Evolutionary conservation across 2,797 vertebrate genomes (phyloP).

Genomic region (Diplodus sargus): DNA sequence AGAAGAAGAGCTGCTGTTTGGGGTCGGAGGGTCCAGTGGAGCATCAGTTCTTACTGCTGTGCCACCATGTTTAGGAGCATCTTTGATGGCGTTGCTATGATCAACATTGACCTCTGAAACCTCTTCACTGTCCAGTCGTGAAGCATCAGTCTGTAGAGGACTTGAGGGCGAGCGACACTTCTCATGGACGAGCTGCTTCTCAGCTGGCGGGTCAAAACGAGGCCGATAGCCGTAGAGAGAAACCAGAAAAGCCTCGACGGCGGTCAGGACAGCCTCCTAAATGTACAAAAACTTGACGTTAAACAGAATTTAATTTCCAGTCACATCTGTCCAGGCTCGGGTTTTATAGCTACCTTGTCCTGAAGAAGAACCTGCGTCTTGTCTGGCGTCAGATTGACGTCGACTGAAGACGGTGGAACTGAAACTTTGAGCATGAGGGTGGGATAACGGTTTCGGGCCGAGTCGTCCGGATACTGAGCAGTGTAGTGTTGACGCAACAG

Average conservation of each 20-base stretch:
- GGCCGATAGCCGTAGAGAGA: conserved; percentile 89
- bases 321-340: neutral
- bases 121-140: neutral
- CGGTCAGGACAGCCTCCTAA: conserved; percentile 91
- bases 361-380: conserved; percentile 95
- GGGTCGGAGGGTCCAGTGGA: conserved; percentile 51
- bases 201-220: conserved; percentile 33
- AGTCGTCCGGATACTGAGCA: conserved; percentile 83
- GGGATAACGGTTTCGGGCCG: conserved; percentile 87
- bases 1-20: conserved; percentile 83
- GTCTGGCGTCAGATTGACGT: conserved; percentile 96
- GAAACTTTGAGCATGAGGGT: conserved; percentile 89
- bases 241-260: conserved; percentile 90
- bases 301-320: neutral
- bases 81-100: conserved; percentile 11
- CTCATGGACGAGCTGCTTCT: conserved; percentile 23
- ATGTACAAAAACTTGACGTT: neutral
- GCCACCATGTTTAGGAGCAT: neutral
- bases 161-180: neutral
- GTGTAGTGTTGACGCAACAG: conserved; percentile 89
- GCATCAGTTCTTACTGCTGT: neutral
- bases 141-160: conserved; percentile 21
- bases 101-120: conserved; percentile 61
- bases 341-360: conserved; percentile 86
- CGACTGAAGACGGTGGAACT: conserved; percentile 88